phyloP scores from a whole-genome alignment of 2,113 vertebrate genomes.

The Dermatemys mawii region DNA sequence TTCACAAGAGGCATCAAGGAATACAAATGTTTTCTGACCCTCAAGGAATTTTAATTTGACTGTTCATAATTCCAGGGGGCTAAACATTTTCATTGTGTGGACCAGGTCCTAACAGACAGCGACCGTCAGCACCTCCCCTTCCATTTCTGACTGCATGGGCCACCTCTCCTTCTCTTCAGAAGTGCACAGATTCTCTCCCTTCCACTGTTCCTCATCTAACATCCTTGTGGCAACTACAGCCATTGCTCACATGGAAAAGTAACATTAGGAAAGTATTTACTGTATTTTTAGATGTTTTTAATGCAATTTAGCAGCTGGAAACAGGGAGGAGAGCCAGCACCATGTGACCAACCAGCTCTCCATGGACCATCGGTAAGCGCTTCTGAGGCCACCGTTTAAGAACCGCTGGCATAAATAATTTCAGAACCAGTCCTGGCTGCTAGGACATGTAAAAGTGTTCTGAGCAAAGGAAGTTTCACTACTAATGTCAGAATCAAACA shows the following conservation, averaged over 20 bases:
- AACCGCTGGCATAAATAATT: neutral
- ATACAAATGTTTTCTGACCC: neutral
- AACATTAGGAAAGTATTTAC: constrained; percentile 23
- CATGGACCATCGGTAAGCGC: rapidly evolving
- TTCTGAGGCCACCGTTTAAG: neutral
- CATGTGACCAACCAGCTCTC: neutral
- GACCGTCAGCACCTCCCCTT: neutral
- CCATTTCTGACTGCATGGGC: neutral
- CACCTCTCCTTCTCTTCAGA: neutral
- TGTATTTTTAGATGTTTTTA: constrained; percentile 26
- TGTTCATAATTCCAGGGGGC: constrained; percentile 27
- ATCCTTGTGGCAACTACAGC: neutral
- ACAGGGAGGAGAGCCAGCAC: neutral
- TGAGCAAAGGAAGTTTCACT: neutral
- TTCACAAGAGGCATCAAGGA: constrained; percentile 11
- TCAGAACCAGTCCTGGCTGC: neutral
- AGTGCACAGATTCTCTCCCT: neutral
- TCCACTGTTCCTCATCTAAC: rapidly evolving
- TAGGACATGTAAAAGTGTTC: neutral
- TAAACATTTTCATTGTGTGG: constrained; percentile 9
- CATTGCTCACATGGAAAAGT: neutral
- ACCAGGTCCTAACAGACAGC: constrained; percentile 16
- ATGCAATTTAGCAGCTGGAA: neutral
- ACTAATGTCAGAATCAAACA: neutral
- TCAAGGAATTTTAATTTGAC: constrained; percentile 2